Evolutionary conservation across 2,797 vertebrate species (phyloP), one percentile per base, ranked within the genome.

Genomic region (Microcaecilia unicolor): DNA sequence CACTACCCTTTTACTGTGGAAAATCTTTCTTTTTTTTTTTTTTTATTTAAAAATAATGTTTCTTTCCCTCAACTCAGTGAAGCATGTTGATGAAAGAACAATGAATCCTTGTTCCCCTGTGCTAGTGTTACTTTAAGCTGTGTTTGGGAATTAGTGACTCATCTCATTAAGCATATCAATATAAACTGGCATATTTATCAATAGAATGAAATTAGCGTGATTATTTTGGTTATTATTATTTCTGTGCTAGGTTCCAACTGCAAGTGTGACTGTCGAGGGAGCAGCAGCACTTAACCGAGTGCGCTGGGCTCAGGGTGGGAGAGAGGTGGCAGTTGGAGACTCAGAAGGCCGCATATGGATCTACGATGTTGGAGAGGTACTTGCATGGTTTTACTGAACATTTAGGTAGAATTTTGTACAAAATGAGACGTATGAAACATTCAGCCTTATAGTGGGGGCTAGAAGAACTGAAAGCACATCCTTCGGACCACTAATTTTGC

Each of bases 291-390:
- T 99, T 25, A 99, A 99, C 70, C 81, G 92, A 6, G 95, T 98
- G 11, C 91, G 87, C 38, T 98, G 93, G 95, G 89, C 90, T 2
- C 86, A 93, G 5, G 85, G 83, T 29, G 96, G 93, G 31, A 93
- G 90, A 67, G 96, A 99, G 57, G 90, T 99, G 7, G 92, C 96
- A 0, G 95, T 99, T 21, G 96, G 96, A 2, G 95, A 99, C 63
- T 97, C 95, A 1, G 96, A 99, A 60, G 96, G 96, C 11, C 84
- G 89, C 6, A 83, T 99, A 34, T 98, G 95, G 92, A 83, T 99
- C 77, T 99, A 98, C 11, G 94, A 99, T 5, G 89, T 90, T 10
- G 94, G 93, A 80, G 95, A 99, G 96, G 96, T 98, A 85, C 11
- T 1, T 39, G 3, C 18, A 16, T 13, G 4, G 25, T 17, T 10